Evolutionary conservation across 2,888 invertebrate genomes (phyloP).

Genomic region (Eristalis arbustorum): DNA sequence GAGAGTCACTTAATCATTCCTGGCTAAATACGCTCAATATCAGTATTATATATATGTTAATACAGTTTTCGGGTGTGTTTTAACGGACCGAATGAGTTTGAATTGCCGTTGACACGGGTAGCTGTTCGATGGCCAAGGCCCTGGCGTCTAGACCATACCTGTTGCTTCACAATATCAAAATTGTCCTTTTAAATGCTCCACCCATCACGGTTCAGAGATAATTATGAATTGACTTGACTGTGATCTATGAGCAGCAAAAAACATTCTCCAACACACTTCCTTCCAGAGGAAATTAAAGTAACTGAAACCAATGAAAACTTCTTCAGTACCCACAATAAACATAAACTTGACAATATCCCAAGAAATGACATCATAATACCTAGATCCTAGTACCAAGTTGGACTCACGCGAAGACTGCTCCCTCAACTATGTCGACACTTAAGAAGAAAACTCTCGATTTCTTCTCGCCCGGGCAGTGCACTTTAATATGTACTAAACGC

Average conservation of each 20-base stretch:
- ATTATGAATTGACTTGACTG: not conserved
- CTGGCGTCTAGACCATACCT: no score
- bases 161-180: no score
- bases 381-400: constrained; percentile 29
- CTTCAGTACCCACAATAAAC: constrained; percentile 13
- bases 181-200: no score
- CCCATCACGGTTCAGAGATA: not conserved
- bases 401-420: constrained; percentile 16
- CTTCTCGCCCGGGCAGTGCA: constrained; percentile 12
- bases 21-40: no score
- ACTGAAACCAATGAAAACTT: constrained; percentile 29
- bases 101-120: no score
- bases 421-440: constrained; percentile 27
- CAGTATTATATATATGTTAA: no score
- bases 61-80: no score
- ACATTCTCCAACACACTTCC: not conserved
- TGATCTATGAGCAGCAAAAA: not conserved
- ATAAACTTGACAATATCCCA: not conserved
- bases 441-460: constrained; percentile 22
- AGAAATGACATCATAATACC: constrained; percentile 40
- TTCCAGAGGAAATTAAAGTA: not conserved
- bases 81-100: no score
- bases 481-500: constrained; percentile 42
- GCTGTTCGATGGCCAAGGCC: no score
- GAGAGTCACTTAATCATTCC: no score